Evolutionary conservation across 2,797 vertebrate genomes (phyloP), one percentile per base, ranked within the genome.

Genomic region (Channa striata): DNA sequence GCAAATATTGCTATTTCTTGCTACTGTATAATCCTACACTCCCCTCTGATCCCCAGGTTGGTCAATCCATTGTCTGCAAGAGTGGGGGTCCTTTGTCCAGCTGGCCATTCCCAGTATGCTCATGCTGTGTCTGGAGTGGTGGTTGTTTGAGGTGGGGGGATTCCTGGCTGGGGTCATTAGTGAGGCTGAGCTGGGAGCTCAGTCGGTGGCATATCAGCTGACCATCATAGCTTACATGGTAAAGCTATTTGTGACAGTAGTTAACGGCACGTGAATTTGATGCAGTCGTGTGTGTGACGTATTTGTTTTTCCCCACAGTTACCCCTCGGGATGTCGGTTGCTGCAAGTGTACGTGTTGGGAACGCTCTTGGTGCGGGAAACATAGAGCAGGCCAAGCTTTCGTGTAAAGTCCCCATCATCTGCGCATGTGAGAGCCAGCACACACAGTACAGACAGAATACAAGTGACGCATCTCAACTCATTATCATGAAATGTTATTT

Each of bases 71-170:
- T 97, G 96, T 65, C 91, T 99, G 4, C 90, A 96, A 74, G 96
- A 98, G 65, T 99, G 97, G 98, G 95, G 94, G 0, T 62, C 94
- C 23, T 99, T 98, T 62, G 68, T 95, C 65, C 43, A n/a, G 12
- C 91, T 99, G 83, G 98, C 97, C 0, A 53, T 99, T 34, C 97
- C 97, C 12, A 94, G 97, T 80, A 98, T 99, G 97, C 82, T 99
- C 39, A 99, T 99, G 98, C 85, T 97, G 1, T 99, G 98, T 68
- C 94, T 98, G n/a, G 97, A 99, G 85, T 98, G 97, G 96, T 99
- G 97, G 98, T 90, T 95, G 12, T 97, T 96, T 47, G 98, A 99
- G 79, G 73, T 97, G 0, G 97, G 96, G 57, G 96, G 94, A 68
- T 95, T 99, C 88, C 91, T 99, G 68, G 92, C 96, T 1, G 97